These are phyloP conservation scores for Bufo bufo DNA, from an alignment of 2,113 vertebrate species.

Conservation along the genomic window DNA sequence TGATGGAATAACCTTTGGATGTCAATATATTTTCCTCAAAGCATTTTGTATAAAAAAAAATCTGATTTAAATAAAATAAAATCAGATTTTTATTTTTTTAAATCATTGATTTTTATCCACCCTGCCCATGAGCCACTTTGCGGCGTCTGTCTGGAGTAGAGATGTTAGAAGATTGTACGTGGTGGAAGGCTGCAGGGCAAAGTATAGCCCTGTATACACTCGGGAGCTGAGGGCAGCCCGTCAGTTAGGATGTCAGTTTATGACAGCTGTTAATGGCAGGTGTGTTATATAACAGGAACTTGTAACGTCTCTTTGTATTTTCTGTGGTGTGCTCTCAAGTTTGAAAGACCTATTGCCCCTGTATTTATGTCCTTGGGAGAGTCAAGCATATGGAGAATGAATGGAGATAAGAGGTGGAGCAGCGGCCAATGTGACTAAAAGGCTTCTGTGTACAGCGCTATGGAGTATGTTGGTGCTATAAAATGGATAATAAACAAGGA, in stretches of 20 bases:
- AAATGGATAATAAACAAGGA: neutral
- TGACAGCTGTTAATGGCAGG: conserved; percentile 43
- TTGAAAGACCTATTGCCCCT: neutral
- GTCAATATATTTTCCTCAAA: too few relatives aligned
- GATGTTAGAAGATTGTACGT: too few relatives aligned
- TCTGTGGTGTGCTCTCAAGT: neutral
- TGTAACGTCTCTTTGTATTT: conserved; percentile 5
- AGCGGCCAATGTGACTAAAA: neutral
- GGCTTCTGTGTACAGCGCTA: neutral
- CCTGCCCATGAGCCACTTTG: too few relatives aligned
- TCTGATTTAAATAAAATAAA: too few relatives aligned
- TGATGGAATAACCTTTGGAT: too few relatives aligned
- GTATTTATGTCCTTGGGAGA: too few relatives aligned
- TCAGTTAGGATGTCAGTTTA: conserved; percentile 46
- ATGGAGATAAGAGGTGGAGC: too few relatives aligned
- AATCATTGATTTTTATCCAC: too few relatives aligned
- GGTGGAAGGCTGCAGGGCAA: neutral
- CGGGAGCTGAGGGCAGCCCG: neutral
- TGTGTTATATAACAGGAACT: conserved; percentile 46
- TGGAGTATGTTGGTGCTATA: neutral
- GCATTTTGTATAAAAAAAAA: too few relatives aligned
- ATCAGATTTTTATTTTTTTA: too few relatives aligned
- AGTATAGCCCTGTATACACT: neutral
- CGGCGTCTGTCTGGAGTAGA: too few relatives aligned
- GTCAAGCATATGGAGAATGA: too few relatives aligned